Base-by-base conservation (phyloP, 2,888 invertebrate genomes). In the Cryptocephalus primarius region DNA sequence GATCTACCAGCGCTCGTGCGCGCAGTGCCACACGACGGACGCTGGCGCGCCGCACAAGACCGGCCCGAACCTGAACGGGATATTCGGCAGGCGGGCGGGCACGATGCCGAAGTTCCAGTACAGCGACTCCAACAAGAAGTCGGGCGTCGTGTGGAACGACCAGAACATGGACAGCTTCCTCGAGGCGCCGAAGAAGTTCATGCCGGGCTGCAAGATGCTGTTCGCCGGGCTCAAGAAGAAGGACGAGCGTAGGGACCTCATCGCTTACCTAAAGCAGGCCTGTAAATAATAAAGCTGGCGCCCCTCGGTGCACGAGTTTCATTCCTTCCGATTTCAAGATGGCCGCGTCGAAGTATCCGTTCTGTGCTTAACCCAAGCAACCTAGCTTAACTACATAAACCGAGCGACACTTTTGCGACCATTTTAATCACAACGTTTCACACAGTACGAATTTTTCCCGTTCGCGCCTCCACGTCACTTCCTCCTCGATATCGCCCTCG, bases 41-140 rank as follows among this genome's bases (percentile, higher is more conserved):
- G 72, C 74, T 44, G 79, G 75, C 41, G 85, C 80, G 32, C 77
- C 76, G 59, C 78, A 84, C 62, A 84, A 82, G 67, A 72, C 76
- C 39, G 86, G 85, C 8, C 86, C 85, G 33, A 85, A 85, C 65
- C 73, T 87, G 11, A 62, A 75, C 59, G 83, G 83, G 6, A 57
- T 85, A 9, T 65, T 83, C 46, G 85, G 83, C 8, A 59, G 67
- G 47, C 63, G 62, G 54, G 54, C 64, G 9, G 68, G 68, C 9
- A 51, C 48, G 32, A 54, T 53, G 0, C 42, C 57, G 6, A 82
- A 80, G 31, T 84, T 73, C 60, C 50, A 58, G 1, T 84, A 79
- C 64, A 78, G 82, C 0, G 76, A 77, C 10, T 76, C 78, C 1
- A 85, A 84, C 69, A 80, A 77, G 61, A 72, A 67, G 41, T 56